phyloP scores from a whole-genome alignment of 2,888 invertebrate genomes.

The Altica lythri region DNA sequence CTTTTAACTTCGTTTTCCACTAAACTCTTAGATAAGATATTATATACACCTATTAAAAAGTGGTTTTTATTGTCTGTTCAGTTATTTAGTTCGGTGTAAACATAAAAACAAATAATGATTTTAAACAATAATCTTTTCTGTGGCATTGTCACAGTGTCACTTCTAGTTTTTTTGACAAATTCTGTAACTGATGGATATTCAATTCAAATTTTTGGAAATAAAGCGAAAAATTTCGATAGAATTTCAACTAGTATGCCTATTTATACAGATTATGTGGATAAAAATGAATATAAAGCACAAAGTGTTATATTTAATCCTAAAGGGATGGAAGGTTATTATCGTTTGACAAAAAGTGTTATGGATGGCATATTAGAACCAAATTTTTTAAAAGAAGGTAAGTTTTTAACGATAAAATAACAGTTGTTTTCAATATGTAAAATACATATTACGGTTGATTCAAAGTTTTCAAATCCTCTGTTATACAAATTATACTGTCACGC shows the following conservation, averaged over 20 bases:
- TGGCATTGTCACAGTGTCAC: constrained; percentile 41
- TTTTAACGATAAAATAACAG: neutral
- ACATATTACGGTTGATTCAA: too few species aligned
- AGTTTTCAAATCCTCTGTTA: too few species aligned
- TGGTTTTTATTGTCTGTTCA: too few species aligned
- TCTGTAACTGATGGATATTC: neutral
- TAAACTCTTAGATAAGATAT: neutral
- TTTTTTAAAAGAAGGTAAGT: constrained; percentile 40
- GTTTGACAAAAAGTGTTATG: constrained; percentile 73
- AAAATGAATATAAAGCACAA: constrained; percentile 53
- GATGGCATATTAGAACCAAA: constrained; percentile 62
- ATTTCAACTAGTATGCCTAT: constrained; percentile 58
- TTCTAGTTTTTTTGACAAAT: constrained; percentile 34
- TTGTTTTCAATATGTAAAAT: too few species aligned
- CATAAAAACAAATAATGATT: too few species aligned
- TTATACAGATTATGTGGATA: constrained; percentile 65
- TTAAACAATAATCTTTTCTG: constrained; percentile 42
- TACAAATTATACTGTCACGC: too few species aligned
- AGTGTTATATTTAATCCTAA: constrained; percentile 67
- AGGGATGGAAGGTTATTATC: constrained; percentile 83
- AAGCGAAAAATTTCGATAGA: neutral
- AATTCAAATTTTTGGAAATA: neutral
- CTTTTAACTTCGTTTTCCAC: neutral
- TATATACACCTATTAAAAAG: neutral
- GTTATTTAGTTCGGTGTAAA: too few species aligned